Conservation (phyloP, 1,140 invertebrate species). For the Diabrotica undecimpunctata region DNA sequence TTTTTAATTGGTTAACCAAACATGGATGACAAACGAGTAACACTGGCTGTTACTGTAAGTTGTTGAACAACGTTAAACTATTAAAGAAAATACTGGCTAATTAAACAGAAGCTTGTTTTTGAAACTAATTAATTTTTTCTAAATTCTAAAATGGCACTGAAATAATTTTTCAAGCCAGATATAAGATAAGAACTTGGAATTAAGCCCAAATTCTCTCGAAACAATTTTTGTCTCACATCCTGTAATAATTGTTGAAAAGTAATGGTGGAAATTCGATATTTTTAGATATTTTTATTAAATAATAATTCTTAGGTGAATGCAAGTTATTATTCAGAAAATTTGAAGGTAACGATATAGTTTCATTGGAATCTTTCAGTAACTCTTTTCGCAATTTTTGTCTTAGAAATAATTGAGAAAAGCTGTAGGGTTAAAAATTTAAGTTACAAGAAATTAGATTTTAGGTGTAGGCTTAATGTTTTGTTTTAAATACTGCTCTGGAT, state of each 20-base stretch:
- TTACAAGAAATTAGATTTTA: slow-evolving; percentile 13
- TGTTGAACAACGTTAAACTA: too few species aligned
- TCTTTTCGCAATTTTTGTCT: background rate
- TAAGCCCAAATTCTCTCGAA: slow-evolving; percentile 27
- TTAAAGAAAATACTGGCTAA: too few species aligned
- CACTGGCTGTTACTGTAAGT: too few species aligned
- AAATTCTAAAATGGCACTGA: too few species aligned
- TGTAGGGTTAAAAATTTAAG: slow-evolving; percentile 17
- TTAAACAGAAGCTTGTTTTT: too few species aligned
- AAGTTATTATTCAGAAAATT: background rate
- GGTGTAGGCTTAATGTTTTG: background rate
- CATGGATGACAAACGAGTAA: too few species aligned
- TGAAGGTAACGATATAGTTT: slow-evolving; percentile 5
- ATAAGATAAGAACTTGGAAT: slow-evolving; percentile 11
- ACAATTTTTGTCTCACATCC: slow-evolving; percentile 5
- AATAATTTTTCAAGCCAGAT: too few species aligned
- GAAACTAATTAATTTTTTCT: too few species aligned
- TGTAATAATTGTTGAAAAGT: slow-evolving; percentile 5
- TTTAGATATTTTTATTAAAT: background rate
- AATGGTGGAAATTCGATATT: background rate
- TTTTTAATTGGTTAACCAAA: too few species aligned
- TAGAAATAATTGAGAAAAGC: slow-evolving; percentile 4
- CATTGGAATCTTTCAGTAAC: background rate
- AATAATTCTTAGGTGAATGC: background rate
- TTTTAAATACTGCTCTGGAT: slow-evolving; percentile 19